phyloP scores from a whole-genome alignment of 2,113 vertebrate genomes.

The Pangasianodon hypophthalmus region DNA sequence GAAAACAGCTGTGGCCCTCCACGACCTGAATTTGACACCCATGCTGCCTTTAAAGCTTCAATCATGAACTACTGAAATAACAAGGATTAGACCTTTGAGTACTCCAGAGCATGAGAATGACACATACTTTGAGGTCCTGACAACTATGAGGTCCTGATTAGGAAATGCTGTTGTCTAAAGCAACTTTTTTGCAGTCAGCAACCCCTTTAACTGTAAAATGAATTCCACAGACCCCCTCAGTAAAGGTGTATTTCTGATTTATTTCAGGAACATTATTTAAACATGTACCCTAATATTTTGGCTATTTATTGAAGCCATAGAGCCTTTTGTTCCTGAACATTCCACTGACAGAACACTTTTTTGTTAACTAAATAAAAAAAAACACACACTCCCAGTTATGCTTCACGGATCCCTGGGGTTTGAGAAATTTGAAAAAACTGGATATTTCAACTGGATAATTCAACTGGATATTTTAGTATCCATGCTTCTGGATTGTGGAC shows the following conservation, averaged over 20 bases:
- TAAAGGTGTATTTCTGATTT: not conserved
- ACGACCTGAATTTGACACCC: slow-evolving; percentile 16
- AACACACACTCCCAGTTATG: not conserved
- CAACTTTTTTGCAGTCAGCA: not conserved
- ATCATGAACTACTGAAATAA: slow-evolving; percentile 14
- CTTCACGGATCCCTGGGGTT: not conserved
- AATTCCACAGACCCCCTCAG: not conserved
- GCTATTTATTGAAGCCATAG: not conserved
- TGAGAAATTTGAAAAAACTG: not conserved
- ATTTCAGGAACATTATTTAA: slow-evolving; percentile 2
- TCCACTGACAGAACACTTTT: not conserved
- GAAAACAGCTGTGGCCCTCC: slow-evolving; percentile 17
- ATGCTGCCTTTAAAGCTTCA: slow-evolving; percentile 5
- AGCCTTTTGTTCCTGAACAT: not conserved
- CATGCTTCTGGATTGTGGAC: not conserved
- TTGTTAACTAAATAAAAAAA: not conserved
- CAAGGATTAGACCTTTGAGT: not conserved
- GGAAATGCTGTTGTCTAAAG: not conserved
- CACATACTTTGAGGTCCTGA: not conserved
- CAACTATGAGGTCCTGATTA: not conserved
- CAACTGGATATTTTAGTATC: not conserved
- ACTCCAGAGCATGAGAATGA: not conserved
- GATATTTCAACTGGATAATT: no score
- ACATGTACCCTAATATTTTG: not conserved
- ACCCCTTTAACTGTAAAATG: not conserved